Evolutionary conservation across 2,888 invertebrate genomes (phyloP).

Genomic region (Microctonus brassicae): DNA sequence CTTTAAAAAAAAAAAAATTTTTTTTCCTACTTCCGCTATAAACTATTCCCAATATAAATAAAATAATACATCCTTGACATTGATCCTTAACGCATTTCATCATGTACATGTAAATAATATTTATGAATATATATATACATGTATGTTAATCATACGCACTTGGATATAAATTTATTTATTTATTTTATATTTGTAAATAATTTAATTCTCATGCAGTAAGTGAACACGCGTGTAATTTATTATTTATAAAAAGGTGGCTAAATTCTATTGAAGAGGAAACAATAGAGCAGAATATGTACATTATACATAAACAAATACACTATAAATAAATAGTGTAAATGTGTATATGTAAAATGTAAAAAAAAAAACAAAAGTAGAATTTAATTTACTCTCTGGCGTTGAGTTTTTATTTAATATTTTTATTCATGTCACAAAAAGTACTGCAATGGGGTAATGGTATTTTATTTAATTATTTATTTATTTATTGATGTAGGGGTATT

Average conservation of each 20-base stretch:
- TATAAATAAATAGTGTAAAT: too few species aligned
- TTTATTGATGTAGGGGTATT: slow-evolving; percentile 48
- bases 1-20: too few species aligned
- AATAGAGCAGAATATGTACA: slow-evolving; percentile 12
- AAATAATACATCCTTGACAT: slow-evolving; percentile 3
- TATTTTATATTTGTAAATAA: too few species aligned
- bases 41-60: neutral
- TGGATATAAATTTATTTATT: too few species aligned
- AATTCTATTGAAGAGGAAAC: slow-evolving; percentile 2
- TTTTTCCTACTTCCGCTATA: too few species aligned
- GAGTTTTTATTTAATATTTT: too few species aligned
- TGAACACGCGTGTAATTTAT: too few species aligned
- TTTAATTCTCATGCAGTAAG: too few species aligned
- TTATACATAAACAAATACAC: neutral
- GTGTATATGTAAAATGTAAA: slow-evolving; percentile 1
- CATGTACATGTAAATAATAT: neutral
- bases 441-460: slow-evolving; percentile 12
- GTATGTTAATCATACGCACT: neutral
- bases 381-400: slow-evolving; percentile 40
- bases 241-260: neutral
- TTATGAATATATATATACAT: neutral
- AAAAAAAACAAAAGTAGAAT: slow-evolving; percentile 41
- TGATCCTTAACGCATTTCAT: slow-evolving; percentile 15
- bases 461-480: slow-evolving; percentile 38
- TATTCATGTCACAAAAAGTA: slow-evolving; percentile 43